phyloP scores from a whole-genome alignment of 2,797 vertebrate genomes.

The Myotis findleyi region DNA sequence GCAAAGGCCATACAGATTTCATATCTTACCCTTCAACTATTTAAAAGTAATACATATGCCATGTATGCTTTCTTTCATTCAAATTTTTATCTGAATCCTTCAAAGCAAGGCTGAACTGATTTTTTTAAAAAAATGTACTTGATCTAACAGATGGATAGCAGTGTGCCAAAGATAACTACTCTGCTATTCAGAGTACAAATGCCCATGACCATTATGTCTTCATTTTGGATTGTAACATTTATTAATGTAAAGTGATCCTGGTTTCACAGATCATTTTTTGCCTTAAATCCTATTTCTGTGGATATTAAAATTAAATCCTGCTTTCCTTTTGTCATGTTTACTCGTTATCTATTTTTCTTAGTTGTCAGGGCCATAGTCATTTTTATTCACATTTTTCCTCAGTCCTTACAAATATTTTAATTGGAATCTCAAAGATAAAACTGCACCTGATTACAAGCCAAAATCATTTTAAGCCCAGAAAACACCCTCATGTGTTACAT shows the following conservation, averaged over 20 bases:
- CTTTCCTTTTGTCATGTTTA: not conserved
- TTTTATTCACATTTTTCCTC: constrained; percentile 48
- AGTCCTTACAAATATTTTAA: constrained; percentile 45
- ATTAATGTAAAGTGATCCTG: not conserved
- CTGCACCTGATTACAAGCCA: not conserved
- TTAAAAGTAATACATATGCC: not conserved
- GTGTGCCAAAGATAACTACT: not conserved
- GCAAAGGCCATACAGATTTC: not conserved
- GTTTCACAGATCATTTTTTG: not conserved
- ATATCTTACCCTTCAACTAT: not conserved
- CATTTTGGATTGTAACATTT: not conserved
- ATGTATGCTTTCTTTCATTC: not conserved
- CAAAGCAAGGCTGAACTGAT: not conserved
- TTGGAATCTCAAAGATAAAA: constrained; percentile 53
- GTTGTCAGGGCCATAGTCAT: not conserved
- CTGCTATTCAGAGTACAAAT: not conserved
- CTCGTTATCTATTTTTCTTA: not conserved
- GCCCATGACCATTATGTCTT: not conserved
- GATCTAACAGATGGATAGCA: not conserved
- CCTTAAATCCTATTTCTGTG: not conserved
- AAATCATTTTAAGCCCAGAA: not conserved
- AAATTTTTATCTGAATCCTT: constrained; percentile 27
- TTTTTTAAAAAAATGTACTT: not conserved
- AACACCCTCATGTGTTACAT: not conserved
- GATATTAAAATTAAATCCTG: not conserved